These are phyloP conservation scores for Melanocharis versteri DNA, from an alignment of 2,113 vertebrate genomes.

Conservation along the genomic window DNA sequence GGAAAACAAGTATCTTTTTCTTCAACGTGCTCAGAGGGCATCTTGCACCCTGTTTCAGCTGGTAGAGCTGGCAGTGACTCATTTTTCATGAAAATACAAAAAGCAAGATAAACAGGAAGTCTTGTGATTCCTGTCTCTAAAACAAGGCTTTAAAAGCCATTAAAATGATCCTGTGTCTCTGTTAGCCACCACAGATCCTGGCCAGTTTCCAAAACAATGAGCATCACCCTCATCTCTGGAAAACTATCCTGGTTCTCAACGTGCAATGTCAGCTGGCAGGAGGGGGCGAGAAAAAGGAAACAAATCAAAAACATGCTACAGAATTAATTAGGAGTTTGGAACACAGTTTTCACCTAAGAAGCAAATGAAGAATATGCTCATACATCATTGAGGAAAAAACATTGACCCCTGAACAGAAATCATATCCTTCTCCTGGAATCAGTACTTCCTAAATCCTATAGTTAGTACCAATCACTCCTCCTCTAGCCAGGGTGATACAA, in stretches of 20 bases:
- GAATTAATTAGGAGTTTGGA: background rate
- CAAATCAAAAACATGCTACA: background rate
- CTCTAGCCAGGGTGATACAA: background rate
- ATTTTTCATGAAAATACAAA: background rate
- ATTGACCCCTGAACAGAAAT: background rate
- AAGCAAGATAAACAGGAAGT: background rate
- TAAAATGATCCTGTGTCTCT: background rate
- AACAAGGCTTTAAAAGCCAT: background rate
- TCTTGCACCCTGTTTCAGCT: background rate
- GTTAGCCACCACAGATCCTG: background rate
- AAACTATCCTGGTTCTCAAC: background rate
- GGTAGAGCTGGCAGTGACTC: background rate
- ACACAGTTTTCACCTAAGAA: background rate
- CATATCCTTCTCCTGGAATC: background rate
- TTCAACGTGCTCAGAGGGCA: background rate
- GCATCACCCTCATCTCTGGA: background rate
- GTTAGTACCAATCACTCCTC: background rate
- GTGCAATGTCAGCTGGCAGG: background rate
- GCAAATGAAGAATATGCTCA: background rate
- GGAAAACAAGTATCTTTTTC: background rate
- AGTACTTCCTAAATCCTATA: background rate
- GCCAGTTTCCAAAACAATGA: background rate
- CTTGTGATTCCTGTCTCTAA: background rate
- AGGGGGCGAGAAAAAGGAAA: background rate
- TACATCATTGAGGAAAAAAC: background rate